Evolutionary conservation across 2,888 invertebrate species (phyloP), one percentile per base, ranked within the genome.

Genomic region (Furcula furcula): DNA sequence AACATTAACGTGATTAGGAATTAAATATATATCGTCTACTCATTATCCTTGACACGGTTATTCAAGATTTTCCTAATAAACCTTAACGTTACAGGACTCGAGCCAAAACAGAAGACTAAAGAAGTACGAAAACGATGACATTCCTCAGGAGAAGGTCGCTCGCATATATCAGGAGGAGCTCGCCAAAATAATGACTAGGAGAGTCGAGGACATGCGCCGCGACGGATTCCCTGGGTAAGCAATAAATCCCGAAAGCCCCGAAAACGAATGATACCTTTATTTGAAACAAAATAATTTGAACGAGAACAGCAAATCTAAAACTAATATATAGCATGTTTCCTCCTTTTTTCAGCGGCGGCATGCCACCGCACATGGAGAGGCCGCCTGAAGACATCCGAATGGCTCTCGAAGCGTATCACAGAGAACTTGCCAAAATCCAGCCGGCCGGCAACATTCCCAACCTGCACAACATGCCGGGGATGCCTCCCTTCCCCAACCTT

Each of bases 101-200:
- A 91, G 92, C 66, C 93, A 94, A 72, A 94, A 92, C 63, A 90
- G 94, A 75, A 91, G 94, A 74, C 87, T 95, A 70, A 94, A 95
- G 71, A 95, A 96, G 65, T 96, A 96, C 84, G 95, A 96, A 79
- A 96, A 96, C 82, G 97, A 95, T 79, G 98, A 98, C 88, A 95
- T 98, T 84, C 95, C 98, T 21, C 98, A 98, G 74, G 98, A 99
- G 73, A 97, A 98, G 82, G 97, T 98, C 63, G 94, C 95, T 23
- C 92, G 97, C 66, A 96, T 98, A 66, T 98, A 98, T 75, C 97
- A 98, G 67, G 97, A 98, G 72, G 98, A 98, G 75, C 89, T 98
- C 46, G 95, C 96, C 38, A 98, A 98, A 75, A 91, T 99, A 34
- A 97, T 98, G 93, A 95, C 93, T 29, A 87, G 94, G 61, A 83